phyloP scores from a whole-genome alignment of 2,113 vertebrate species.

The Ivindomyrus marchei region DNA sequence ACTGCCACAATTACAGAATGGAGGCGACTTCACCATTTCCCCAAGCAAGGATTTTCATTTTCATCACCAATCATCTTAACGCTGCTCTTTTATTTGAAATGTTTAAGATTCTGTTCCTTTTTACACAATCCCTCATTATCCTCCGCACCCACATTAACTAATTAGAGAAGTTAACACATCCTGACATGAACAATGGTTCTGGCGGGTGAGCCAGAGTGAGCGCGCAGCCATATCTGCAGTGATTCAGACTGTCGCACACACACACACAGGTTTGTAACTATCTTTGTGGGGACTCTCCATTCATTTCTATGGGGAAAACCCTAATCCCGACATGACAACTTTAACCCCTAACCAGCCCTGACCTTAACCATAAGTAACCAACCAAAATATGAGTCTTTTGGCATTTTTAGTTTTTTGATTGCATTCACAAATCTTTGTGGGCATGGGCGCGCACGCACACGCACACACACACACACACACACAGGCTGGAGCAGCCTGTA shows the following conservation, averaged over 20 bases:
- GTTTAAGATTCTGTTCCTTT: not conserved
- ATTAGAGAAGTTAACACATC: constrained; percentile 7
- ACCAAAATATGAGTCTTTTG: too few species aligned
- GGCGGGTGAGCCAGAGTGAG: not conserved
- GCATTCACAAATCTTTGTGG: not conserved
- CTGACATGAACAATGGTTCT: not conserved
- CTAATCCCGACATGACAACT: too few species aligned
- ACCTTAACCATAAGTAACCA: too few species aligned
- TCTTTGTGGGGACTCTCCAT: too few species aligned
- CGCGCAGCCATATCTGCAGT: not conserved
- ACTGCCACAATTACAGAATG: not conserved
- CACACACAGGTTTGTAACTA: not conserved
- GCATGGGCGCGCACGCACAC: not conserved
- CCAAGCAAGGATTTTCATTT: not conserved
- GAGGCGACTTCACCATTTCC: not conserved
- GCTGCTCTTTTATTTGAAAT: not conserved
- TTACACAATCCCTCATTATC: not conserved
- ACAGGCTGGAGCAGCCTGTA: constrained; percentile 19
- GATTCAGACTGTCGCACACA: not conserved
- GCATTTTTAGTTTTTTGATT: too few species aligned
- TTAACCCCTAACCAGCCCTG: too few species aligned
- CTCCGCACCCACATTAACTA: not conserved
- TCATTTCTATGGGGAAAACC: too few species aligned
- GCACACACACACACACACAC: not conserved
- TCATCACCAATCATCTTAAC: constrained; percentile 2